These are phyloP conservation scores for Pyrochroa serraticornis DNA, from an alignment of 2,888 invertebrate species.

Conservation along the genomic window DNA sequence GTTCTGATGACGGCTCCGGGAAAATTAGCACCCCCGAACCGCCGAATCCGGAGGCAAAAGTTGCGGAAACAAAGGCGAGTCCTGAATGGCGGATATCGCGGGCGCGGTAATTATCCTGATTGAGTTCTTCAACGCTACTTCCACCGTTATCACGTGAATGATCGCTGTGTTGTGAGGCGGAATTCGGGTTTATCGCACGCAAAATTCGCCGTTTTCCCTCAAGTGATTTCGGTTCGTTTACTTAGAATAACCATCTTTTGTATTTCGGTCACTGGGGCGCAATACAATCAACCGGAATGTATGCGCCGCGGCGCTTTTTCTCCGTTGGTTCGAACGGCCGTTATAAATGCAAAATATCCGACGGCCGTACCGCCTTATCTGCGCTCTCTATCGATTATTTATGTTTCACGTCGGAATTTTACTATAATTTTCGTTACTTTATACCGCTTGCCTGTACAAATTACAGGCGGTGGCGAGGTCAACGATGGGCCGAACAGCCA, in stretches of 20 bases:
- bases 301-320: slow-evolving; percentile 8
- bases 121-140: no score
- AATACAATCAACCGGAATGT: slow-evolving; percentile 35
- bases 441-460: no score
- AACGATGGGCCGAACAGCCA: no score
- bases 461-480: no score
- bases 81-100: no score
- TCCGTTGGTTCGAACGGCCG: slow-evolving; percentile 18
- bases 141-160: no score
- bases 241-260: slow-evolving; percentile 24
- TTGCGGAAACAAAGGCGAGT: no score
- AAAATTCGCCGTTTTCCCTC: slow-evolving; percentile 6
- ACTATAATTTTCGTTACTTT: slow-evolving; percentile 17
- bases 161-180: no score
- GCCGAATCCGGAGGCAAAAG: no score
- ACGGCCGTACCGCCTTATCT: slow-evolving; percentile 22
- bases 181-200: background rate
- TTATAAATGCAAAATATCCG: slow-evolving; percentile 29
- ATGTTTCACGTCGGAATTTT: slow-evolving; percentile 23
- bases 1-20: no score
- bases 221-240: slow-evolving; percentile 23
- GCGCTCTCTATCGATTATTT: slow-evolving; percentile 24
- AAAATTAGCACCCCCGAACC: no score
- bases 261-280: slow-evolving; percentile 38
- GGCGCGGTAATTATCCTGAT: no score